These are phyloP conservation scores for Elanus axillaris DNA, from an alignment of 2,113 vertebrate species.

Conservation along the genomic window DNA sequence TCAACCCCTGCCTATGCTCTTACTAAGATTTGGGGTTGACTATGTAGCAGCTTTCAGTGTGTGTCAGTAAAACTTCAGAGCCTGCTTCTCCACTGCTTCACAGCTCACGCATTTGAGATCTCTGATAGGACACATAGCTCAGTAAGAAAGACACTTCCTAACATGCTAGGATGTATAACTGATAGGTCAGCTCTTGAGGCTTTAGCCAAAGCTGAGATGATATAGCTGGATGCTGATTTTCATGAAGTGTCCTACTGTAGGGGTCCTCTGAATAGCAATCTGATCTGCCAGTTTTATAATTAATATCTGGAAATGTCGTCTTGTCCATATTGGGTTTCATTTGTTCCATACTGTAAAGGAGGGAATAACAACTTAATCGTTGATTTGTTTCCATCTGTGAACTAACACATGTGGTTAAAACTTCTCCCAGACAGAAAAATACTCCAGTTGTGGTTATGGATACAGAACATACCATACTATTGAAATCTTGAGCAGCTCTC, in stretches of 20 bases:
- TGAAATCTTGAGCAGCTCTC: not conserved
- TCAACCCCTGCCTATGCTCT: not conserved
- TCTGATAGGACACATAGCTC: rapidly evolving
- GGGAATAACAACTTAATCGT: not conserved
- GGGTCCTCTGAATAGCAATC: not conserved
- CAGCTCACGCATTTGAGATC: not conserved
- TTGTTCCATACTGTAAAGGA: not conserved
- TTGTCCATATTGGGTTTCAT: not conserved
- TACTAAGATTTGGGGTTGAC: not conserved
- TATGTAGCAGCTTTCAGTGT: too few species aligned
- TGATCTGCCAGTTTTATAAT: not conserved
- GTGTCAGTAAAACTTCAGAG: not conserved
- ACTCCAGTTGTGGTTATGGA: not conserved
- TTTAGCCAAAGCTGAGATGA: not conserved
- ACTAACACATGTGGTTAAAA: rapidly evolving
- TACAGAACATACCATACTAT: not conserved
- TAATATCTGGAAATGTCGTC: not conserved
- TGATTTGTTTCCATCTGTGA: not conserved
- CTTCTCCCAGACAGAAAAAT: not conserved
- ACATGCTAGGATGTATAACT: not conserved
- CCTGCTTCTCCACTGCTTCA: not conserved
- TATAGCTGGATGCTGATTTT: not conserved
- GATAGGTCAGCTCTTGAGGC: rapidly evolving
- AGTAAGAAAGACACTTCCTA: not conserved
- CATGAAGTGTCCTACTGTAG: not conserved